Evolutionary conservation across 2,888 invertebrate genomes (phyloP), one percentile per base, ranked within the genome.

Genomic region (Napeogenes inachia): DNA sequence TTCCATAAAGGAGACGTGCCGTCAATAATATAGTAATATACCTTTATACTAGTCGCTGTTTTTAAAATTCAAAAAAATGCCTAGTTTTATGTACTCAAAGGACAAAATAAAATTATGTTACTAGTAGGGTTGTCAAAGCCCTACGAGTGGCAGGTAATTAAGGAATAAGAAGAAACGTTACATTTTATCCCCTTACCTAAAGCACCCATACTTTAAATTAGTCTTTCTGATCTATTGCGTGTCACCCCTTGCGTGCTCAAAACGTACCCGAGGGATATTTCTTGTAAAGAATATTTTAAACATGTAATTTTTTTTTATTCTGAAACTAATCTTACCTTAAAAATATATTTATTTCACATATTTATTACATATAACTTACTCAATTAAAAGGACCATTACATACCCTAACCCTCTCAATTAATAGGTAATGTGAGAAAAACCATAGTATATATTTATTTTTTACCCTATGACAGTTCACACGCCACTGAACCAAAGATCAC

Each of bases 401-500:
- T 30, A 10, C 50, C 8, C 50, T 50, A 50, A 50, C 4, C 4
- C 6, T 30, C 50, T 21, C 10, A 6, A 50, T 30, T 50, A 50
- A 30, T 10, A 30, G 50, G 50, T 50, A 63, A 38, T 59, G 60
- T 59, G 59, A 59, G 60, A 65, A 65, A 8, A 42, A 10, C 4
- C 3, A 5, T 35, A 35, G 4, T 35, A 35, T 35, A 35, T 64
- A 64, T 61, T 62, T 61, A 57, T 60, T 65, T 67, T 64, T 63
- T 64, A 61, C 32, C 47, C 61, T 45, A 21, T 42, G 53, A 58
- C 61, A 38, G 58, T 64, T 67, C 67, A 67, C 72, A 76, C 77
- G 75, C 71, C 68, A 65, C 69, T 59, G 68, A 46, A 45, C 64
- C 64, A 60, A 69, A 74, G 76, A 79, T 79, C 80, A 76, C 77